A percentile compares a stretch with the other conserved stretches of the same genome.
These are phyloP conservation scores for Acanthopleura granulata DNA, from an alignment of 2,888 invertebrate species.

Conservation along the genomic window DNA sequence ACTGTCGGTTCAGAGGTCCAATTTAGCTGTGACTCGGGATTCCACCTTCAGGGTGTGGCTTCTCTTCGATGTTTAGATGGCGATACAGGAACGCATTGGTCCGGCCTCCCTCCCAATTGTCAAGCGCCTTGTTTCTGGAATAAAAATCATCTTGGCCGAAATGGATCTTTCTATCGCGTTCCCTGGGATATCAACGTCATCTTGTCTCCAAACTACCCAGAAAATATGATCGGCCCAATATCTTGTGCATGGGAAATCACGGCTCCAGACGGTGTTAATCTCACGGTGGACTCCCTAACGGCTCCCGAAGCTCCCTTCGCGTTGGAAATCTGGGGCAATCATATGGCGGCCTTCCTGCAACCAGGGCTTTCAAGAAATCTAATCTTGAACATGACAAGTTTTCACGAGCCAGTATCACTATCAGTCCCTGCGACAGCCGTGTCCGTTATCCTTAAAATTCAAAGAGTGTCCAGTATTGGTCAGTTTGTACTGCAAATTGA, in stretches of 20 bases:
- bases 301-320: not conserved
- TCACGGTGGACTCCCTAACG: not conserved
- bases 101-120: not conserved
- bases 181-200: not conserved
- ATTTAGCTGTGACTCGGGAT: not conserved
- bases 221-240: not conserved
- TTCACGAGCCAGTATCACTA: not conserved
- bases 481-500: not conserved
- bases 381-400: not conserved
- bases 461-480: not conserved
- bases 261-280: not conserved
- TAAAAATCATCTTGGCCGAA: not conserved
- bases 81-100: not conserved
- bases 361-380: not conserved
- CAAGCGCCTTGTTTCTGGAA: not conserved
- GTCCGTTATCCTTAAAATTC: not conserved
- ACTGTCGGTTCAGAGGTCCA: not conserved
- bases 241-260: slow-evolving; percentile 1
- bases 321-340: not conserved
- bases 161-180: slow-evolving; percentile 4
- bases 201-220: not conserved
- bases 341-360: not conserved
- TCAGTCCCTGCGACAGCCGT: not conserved
- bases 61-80: not conserved
- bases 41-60: not conserved